Conservation (phyloP, 2,797 vertebrate genomes). For the Prunella strophiata region DNA sequence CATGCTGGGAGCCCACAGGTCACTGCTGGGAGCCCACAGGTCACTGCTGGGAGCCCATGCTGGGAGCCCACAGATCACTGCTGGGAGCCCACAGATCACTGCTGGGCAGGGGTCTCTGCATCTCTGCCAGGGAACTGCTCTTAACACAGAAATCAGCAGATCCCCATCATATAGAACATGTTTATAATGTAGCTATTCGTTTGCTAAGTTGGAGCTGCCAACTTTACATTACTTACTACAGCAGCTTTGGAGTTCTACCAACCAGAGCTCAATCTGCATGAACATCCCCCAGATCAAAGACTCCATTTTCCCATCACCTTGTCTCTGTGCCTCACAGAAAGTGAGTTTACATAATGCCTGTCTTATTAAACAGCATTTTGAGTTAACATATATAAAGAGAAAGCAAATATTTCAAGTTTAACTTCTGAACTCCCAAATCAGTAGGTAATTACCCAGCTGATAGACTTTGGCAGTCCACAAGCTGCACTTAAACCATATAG, state of each 20-base stretch:
- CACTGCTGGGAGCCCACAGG: background rate
- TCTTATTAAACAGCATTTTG: background rate
- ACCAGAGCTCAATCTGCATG: background rate
- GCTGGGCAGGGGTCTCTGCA: rapidly evolving
- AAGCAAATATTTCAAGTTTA: background rate
- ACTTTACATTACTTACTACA: background rate
- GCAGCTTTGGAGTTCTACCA: background rate
- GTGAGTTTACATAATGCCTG: background rate
- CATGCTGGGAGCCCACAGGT: too few relatives aligned
- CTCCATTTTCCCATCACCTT: background rate
- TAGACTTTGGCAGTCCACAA: background rate
- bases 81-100: background rate
- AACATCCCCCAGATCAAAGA: background rate
- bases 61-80: too few relatives aligned
- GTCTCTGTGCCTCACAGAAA: background rate
- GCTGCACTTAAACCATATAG: background rate
- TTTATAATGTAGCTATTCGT: background rate
- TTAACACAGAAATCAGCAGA: background rate
- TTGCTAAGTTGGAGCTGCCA: background rate
- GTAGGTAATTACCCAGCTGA: background rate
- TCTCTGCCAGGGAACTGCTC: background rate
- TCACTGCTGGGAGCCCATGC: too few relatives aligned
- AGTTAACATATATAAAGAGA: background rate
- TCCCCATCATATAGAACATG: background rate
- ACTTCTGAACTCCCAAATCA: background rate